These are phyloP conservation scores for Aphidius ervi DNA, from an alignment of 1,140 invertebrate species.

Conservation along the genomic window DNA sequence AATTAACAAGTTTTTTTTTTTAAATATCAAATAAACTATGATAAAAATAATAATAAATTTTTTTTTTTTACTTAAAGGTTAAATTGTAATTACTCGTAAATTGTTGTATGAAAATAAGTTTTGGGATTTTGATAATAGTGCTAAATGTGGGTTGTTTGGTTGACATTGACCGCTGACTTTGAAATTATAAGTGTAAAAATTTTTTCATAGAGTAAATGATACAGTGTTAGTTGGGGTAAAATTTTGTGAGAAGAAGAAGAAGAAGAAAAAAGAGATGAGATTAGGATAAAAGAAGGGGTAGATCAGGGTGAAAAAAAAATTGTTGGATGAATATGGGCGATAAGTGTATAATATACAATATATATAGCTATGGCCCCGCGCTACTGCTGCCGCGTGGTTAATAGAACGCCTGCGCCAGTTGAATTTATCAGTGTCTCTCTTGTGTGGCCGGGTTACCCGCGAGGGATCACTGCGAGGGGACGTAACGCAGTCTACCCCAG, in stretches of 20 bases:
- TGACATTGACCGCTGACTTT: slow-evolving; percentile 47
- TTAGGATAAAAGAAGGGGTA: background rate
- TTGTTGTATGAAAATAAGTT: too few relatives aligned
- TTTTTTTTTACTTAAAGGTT: too few relatives aligned
- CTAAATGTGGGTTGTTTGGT: slow-evolving; percentile 16
- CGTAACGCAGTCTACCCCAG: slow-evolving; percentile 16
- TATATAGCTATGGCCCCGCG: too few relatives aligned
- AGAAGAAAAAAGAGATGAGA: background rate
- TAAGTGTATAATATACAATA: background rate
- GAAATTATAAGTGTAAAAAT: too few relatives aligned
- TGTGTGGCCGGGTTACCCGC: slow-evolving; percentile 17
- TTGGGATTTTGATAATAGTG: too few relatives aligned
- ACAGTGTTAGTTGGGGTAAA: slow-evolving; percentile 1
- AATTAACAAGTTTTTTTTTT: too few relatives aligned
- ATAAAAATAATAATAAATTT: too few relatives aligned
- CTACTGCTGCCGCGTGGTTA: slow-evolving; percentile 9
- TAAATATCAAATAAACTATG: too few relatives aligned
- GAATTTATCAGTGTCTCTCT: slow-evolving; percentile 1
- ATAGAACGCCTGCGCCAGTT: slow-evolving; percentile 10
- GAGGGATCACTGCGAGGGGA: slow-evolving; percentile 15
- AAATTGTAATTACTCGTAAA: too few relatives aligned
- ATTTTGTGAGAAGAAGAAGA: background rate
- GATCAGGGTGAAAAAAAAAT: slow-evolving; percentile 4
- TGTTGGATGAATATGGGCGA: background rate
- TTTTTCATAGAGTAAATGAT: slow-evolving; percentile 23